Conservation (phyloP, 2,797 vertebrate genomes). For the Chelidonichthys spinosus region DNA sequence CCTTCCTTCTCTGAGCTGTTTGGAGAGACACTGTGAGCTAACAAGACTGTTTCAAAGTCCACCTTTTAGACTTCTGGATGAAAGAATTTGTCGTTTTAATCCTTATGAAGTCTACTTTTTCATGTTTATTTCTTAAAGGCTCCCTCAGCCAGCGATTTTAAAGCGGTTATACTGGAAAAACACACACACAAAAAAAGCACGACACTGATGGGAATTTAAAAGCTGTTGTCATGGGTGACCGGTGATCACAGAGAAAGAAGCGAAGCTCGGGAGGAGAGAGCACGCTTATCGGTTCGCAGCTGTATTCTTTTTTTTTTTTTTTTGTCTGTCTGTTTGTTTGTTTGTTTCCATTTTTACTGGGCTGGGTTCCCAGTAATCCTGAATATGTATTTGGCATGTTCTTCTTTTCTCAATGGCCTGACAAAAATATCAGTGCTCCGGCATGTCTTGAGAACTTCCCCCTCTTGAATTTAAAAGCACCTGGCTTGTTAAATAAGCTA, state of each 20-base stretch:
- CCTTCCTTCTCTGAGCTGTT: slow-evolving; percentile 48
- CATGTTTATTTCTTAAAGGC: slow-evolving; percentile 41
- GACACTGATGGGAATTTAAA: slow-evolving; percentile 22
- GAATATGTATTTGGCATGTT: slow-evolving; percentile 52
- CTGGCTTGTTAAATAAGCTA: slow-evolving; percentile 78
- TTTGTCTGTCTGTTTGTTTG: slow-evolving; percentile 30
- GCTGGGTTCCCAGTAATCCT: slow-evolving; percentile 84
- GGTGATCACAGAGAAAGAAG: slow-evolving; percentile 66
- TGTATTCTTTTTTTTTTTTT: slow-evolving; percentile 25
- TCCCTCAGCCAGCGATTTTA: slow-evolving; percentile 46
- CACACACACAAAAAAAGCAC: slow-evolving; percentile 11
- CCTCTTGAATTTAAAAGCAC: slow-evolving; percentile 52
- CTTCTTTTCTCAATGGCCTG: slow-evolving; percentile 49
- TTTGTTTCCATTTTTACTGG: slow-evolving; percentile 75
- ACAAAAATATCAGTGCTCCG: slow-evolving; percentile 42
- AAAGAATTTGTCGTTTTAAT: slow-evolving; percentile 61
- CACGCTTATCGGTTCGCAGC: slow-evolving; percentile 69
- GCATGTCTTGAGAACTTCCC: slow-evolving; percentile 40
- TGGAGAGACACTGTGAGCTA: slow-evolving; percentile 80
- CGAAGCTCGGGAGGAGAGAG: slow-evolving; percentile 47
- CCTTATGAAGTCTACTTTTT: slow-evolving; percentile 43
- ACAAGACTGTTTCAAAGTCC: slow-evolving; percentile 61
- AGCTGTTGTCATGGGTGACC: slow-evolving; percentile 49
- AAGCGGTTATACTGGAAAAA: slow-evolving; percentile 53
- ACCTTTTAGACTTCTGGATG: slow-evolving; percentile 52